Conservation (phyloP, 2,888 invertebrate species). For the Nomada fabriciana region DNA sequence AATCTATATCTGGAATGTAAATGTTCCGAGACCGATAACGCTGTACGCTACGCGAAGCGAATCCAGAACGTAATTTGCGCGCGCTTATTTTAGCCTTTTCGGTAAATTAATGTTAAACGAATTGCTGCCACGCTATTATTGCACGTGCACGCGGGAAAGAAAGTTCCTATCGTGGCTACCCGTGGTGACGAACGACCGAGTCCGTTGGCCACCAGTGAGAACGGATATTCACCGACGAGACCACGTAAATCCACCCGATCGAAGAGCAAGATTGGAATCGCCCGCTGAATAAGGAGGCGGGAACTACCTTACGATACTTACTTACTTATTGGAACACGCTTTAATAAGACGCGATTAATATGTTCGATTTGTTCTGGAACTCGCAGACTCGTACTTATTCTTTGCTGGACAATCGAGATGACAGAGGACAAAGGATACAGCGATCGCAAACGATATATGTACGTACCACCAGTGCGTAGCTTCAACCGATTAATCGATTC, state of each 20-base stretch:
- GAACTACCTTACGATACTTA: constrained; percentile 60
- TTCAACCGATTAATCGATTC: neutral
- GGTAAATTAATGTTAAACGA: constrained; percentile 4
- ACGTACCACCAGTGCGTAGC: neutral
- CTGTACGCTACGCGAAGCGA: neutral
- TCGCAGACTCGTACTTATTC: constrained; percentile 50
- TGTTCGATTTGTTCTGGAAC: constrained; percentile 32
- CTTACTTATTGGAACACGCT: constrained; percentile 63
- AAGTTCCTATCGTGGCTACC: neutral
- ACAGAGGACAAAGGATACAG: constrained; percentile 6
- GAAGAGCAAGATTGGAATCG: constrained; percentile 65
- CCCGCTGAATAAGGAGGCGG: constrained; percentile 58
- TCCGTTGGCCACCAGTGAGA: neutral
- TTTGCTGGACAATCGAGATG: constrained; percentile 2
- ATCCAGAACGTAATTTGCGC: constrained; percentile 1
- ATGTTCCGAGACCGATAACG: constrained; percentile 19
- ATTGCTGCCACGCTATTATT: neutral
- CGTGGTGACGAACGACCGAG: too few species aligned
- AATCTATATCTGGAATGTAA: constrained; percentile 5
- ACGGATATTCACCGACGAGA: constrained; percentile 36
- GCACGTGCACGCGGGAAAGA: neutral
- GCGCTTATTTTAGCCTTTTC: neutral
- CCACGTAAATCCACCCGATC: constrained; percentile 68
- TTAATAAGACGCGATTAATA: constrained; percentile 56
- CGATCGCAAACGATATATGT: neutral